phyloP scores from a whole-genome alignment of 2,113 vertebrate species.

The Silurus meridionalis region DNA sequence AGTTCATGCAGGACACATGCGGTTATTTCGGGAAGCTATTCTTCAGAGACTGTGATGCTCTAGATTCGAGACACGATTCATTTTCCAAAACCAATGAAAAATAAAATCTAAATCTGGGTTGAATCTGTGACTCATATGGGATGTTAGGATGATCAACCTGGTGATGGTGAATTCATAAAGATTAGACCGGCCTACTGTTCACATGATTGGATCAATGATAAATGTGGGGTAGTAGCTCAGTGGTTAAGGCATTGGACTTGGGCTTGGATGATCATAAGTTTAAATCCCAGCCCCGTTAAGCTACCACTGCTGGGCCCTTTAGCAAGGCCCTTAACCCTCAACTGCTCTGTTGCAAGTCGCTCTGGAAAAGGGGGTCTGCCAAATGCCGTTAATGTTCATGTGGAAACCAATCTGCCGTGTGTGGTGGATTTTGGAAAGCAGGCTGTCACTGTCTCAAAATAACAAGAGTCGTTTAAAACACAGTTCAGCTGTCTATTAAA shows the following conservation, averaged over 20 bases:
- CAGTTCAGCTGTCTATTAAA: background rate
- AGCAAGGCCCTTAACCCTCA: too few relatives aligned
- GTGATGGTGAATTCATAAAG: background rate
- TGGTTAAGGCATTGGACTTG: too few relatives aligned
- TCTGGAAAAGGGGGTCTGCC: too few relatives aligned
- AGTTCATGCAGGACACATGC: slow-evolving; percentile 6
- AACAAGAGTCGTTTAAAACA: too few relatives aligned
- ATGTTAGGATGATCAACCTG: background rate
- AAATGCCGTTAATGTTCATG: background rate
- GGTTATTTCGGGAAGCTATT: slow-evolving; percentile 25
- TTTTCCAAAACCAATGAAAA: slow-evolving; percentile 1
- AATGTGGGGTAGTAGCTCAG: too few relatives aligned
- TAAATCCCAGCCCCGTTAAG: too few relatives aligned
- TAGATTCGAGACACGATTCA: slow-evolving; percentile 26
- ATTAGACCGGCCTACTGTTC: background rate
- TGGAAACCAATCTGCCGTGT: background rate
- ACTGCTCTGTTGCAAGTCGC: too few relatives aligned
- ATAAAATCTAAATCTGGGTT: slow-evolving; percentile 11
- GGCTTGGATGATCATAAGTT: too few relatives aligned
- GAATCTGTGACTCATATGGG: background rate
- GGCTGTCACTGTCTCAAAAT: background rate
- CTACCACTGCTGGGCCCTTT: too few relatives aligned
- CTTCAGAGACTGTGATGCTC: slow-evolving; percentile 38
- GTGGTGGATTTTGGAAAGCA: background rate
- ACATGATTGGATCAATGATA: background rate